Evolutionary conservation across 2,113 vertebrate genomes (phyloP), one percentile per base, ranked within the genome.

Genomic region (Alethe castanea): DNA sequence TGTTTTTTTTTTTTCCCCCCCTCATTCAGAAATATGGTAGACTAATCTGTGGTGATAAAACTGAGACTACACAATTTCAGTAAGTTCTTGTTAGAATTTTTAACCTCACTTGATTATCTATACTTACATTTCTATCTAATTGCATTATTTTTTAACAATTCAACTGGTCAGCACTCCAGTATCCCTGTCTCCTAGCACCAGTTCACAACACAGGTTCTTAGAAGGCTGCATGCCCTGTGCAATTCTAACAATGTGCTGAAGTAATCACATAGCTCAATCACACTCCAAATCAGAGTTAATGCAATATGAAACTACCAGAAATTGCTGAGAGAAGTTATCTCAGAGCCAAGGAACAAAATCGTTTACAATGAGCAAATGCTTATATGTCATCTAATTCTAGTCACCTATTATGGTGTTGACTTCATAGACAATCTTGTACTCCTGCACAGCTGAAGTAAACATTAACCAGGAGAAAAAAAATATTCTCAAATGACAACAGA

Each of bases 11-110:
- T 35, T 35, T 35, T 35, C 35, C 35, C 35, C 35, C 35, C 1
- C 19, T 50, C 25, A 57, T 25, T 64, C 48, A 86, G 14, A 57
- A 45, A 67, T 45, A 33, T 0, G 2, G 19, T 24, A 86, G 38
- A 18, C 23, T 16, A 70, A 89, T 40, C 31, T 23, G 4, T 0
- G 1, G 31, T 24, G 24, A 60, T 0, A 71, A 48, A 72, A 80
- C 22, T n/a, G 31, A 73, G 54, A 70, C 12, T 22, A 38, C 4
- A 38, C 4, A 10, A n/a, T 36, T 79, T 44, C 28, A 38, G 14
- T 53, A 28, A 48, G 26, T 36, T 50, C 44, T 56, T 87, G 2
- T 35, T n/a, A 80, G 19, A 94, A 47, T 23, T 35, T 83, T 50
- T n/a, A 59, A 54, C 17, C 18, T 84, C 26, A 53, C 8, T 28